Evolutionary conservation across 2,113 vertebrate species (phyloP).

Genomic region (Aythya baeri): DNA sequence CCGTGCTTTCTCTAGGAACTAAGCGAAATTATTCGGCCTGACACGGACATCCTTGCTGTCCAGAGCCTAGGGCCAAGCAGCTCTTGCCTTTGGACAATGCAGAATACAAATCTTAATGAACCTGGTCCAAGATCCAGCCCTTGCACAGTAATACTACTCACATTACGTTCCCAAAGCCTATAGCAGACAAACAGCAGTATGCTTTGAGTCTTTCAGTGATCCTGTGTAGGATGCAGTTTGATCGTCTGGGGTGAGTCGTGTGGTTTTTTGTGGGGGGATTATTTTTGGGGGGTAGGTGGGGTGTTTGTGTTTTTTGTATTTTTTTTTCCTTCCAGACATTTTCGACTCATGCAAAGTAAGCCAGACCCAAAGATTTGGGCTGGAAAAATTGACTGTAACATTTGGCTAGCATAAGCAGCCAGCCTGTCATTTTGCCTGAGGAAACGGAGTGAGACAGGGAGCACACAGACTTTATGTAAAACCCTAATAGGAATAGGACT

Average conservation of each 20-base stretch:
- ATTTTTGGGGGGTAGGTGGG: background rate
- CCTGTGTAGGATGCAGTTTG: background rate
- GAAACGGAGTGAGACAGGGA: background rate
- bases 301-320: background rate
- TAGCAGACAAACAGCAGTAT: background rate
- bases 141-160: background rate
- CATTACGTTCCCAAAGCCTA: background rate
- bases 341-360: background rate
- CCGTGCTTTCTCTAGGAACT: background rate
- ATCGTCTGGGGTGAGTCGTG: background rate
- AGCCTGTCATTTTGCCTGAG: conserved; percentile 24
- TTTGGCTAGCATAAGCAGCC: background rate
- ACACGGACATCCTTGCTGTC: background rate
- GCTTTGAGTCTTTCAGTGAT: background rate
- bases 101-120: conserved; percentile 26
- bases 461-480: conserved; percentile 10
- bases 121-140: background rate
- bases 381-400: conserved; percentile 7
- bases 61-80: conserved; percentile 8
- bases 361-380: background rate
- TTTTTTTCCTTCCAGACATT: background rate
- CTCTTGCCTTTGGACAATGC: background rate
- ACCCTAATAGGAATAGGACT: conserved; percentile 18
- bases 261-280: too few relatives aligned
- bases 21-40: background rate